Base-by-base conservation (phyloP, 1,140 invertebrate genomes). In the Nymphalis io region DNA sequence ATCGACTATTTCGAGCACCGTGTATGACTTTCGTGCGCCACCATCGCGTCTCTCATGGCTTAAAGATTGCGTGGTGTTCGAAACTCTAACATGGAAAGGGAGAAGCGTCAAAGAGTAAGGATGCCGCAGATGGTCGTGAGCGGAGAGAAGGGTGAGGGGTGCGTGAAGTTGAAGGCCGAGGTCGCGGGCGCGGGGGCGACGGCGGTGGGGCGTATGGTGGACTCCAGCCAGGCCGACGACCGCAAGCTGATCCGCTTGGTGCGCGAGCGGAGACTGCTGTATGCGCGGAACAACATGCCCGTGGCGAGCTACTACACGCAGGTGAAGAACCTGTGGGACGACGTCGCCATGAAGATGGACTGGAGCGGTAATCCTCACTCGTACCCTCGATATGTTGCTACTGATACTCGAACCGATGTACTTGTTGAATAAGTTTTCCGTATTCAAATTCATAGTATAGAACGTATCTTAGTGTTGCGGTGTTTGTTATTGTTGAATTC, bases 251-350 rank as follows among this genome's bases (percentile, higher is more conserved):
- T 90, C 73, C 66, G 72, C 60, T 76, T 90, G 68, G 88, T 90
- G 73, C 80, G 80, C 60, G 83, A 75, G 67, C 79, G 88, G 59
- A 77, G 71, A 20, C 61, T 90, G 70, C 78, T 90, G 78, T 90
- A 85, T 76, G 86, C 87, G 68, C 80, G 89, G 44, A 87, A 82
- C 79, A 88, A 84, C 73, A 85, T 90, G 87, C 87, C 88, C 44
- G 87, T 90, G 6, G 88, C 87, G 62, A 87, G 82, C 75, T 88
- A 85, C 79, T 86, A 88, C 78, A 73, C 80, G 40, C 79, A 83
- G 53, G 87, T 88, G 40, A 86, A 85, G 78, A 18, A 57, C 23
- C 79, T 87, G 33, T 90, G 88, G 88, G 70, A 80, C 53, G 78
- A 89, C 61, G 85, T 89, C 21, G 88, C 88, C 15, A 39, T 59